Conservation (phyloP, 2,113 vertebrate species). For the Mesitornis unicolor region DNA sequence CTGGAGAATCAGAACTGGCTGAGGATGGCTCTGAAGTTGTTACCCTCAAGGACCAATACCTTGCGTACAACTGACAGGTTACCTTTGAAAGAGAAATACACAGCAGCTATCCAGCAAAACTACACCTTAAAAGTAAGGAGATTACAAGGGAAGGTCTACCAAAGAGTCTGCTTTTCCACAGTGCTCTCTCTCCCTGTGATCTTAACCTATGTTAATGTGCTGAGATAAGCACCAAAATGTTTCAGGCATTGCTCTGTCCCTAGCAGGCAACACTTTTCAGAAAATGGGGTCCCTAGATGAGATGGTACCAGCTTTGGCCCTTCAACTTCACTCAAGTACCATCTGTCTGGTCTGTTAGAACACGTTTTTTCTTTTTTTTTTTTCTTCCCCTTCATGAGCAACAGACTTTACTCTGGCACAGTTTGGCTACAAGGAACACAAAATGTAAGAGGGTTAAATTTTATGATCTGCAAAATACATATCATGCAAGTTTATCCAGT, state of each 20-base stretch:
- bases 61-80: neutral
- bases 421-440: neutral
- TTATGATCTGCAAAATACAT: neutral
- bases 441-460: neutral
- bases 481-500: fast-evolving
- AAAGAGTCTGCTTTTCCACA: neutral
- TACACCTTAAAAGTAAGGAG: neutral
- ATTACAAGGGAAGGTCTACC: neutral
- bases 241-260: neutral
- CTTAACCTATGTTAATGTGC: neutral
- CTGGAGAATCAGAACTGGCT: neutral
- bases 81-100: neutral
- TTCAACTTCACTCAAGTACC: neutral
- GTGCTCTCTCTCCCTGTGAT: neutral
- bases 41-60: neutral
- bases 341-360: neutral
- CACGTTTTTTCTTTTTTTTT: neutral
- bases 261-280: neutral
- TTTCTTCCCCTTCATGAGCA: neutral
- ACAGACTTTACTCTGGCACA: neutral
- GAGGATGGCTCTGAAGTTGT: neutral
- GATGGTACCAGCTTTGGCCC: neutral
- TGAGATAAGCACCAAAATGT: neutral
- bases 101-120: neutral
- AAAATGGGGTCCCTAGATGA: neutral